A percentile compares a stretch with the other conserved stretches of the same genome.
Conservation (phyloP, 2,113 vertebrate species). For the Microtus pennsylvanicus region DNA sequence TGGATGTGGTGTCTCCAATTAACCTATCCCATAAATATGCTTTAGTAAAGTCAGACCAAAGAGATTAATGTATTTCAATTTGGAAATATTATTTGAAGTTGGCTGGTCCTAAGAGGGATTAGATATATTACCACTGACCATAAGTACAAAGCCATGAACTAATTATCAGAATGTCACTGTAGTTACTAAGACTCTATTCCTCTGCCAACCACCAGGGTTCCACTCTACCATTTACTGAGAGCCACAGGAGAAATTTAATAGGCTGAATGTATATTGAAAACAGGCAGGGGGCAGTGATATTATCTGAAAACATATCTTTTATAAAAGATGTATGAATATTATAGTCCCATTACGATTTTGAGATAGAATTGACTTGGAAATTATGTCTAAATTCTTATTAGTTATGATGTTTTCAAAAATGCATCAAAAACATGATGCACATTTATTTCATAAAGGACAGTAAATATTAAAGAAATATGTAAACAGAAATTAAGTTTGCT, state of each 20-base stretch:
- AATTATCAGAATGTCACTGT: slow-evolving; percentile 67
- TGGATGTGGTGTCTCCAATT: slow-evolving; percentile 73
- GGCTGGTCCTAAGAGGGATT: slow-evolving; percentile 56
- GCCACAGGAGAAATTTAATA: slow-evolving; percentile 6
- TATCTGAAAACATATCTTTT: not conserved
- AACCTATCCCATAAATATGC: slow-evolving; percentile 79
- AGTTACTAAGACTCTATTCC: slow-evolving; percentile 49
- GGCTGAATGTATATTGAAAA: not conserved
- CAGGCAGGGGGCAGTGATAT: not conserved
- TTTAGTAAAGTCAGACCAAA: slow-evolving; percentile 72
- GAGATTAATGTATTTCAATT: slow-evolving; percentile 79
- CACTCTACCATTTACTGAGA: slow-evolving; percentile 7
- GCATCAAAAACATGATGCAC: not conserved
- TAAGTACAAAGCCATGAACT: slow-evolving; percentile 64
- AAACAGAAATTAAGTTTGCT: slow-evolving; percentile 32
- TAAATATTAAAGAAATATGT: slow-evolving; percentile 46
- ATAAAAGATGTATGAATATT: slow-evolving; percentile 24
- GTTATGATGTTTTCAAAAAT: not conserved
- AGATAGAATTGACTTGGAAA: slow-evolving; percentile 41
- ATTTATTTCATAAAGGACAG: not conserved
- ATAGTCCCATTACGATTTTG: not conserved
- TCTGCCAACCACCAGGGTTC: not conserved
- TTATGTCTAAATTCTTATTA: not conserved
- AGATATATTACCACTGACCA: slow-evolving; percentile 71
- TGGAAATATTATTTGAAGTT: slow-evolving; percentile 78